Evolutionary conservation across 2,888 invertebrate genomes (phyloP).

Genomic region (Rapana venosa): DNA sequence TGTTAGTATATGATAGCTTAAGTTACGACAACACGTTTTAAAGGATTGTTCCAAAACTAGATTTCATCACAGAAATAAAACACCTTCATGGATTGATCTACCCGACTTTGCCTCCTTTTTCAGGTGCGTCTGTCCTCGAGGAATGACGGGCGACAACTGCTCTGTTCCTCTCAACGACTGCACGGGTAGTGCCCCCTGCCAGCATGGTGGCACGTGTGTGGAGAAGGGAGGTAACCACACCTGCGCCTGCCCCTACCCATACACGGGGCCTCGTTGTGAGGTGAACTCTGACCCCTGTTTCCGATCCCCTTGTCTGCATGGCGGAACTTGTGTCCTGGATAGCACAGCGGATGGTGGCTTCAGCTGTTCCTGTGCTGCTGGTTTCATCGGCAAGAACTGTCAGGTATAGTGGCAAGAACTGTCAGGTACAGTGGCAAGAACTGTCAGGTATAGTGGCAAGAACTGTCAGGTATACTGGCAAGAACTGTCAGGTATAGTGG

Average conservation of each 20-base stretch:
- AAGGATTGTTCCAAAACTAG: too few relatives aligned
- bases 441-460: too few relatives aligned
- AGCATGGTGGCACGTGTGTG: slow-evolving; percentile 57
- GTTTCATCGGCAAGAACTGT: slow-evolving; percentile 28
- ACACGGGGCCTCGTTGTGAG: slow-evolving; percentile 86
- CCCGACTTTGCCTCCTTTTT: not conserved
- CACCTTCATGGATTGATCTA: too few relatives aligned
- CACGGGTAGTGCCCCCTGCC: slow-evolving; percentile 51
- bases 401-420: not conserved
- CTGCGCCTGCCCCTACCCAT: slow-evolving; percentile 89
- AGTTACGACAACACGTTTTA: too few relatives aligned
- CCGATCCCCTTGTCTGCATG: slow-evolving; percentile 70
- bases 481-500: too few relatives aligned
- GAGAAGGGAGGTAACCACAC: slow-evolving; percentile 80
- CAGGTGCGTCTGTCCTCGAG: slow-evolving; percentile 67
- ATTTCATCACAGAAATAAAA: too few relatives aligned
- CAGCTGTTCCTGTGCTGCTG: slow-evolving; percentile 34
- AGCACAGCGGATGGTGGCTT: slow-evolving; percentile 56
- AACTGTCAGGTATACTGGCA: too few relatives aligned
- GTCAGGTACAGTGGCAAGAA: too few relatives aligned
- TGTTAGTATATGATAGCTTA: too few relatives aligned
- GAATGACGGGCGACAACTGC: slow-evolving; percentile 57
- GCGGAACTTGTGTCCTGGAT: slow-evolving; percentile 66
- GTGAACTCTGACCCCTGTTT: slow-evolving; percentile 88
- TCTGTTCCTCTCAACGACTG: slow-evolving; percentile 47